These are phyloP conservation scores for Musca vetustissima DNA, from an alignment of 1,140 invertebrate species.

Conservation along the genomic window DNA sequence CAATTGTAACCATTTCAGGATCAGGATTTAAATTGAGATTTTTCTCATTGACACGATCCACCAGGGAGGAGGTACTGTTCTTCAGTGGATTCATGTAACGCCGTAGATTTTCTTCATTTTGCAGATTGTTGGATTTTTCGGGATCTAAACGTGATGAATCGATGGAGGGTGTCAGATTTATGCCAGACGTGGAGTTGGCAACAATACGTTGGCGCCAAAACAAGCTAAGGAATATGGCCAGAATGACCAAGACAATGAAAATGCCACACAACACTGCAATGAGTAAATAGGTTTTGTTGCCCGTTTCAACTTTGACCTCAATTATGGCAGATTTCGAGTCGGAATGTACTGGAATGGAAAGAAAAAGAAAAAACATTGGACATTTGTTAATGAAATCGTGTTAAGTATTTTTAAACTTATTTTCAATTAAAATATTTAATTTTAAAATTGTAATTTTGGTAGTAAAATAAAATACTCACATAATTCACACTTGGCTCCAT, in stretches of 20 bases:
- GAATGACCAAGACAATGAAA: slow-evolving; percentile 53
- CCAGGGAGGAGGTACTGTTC: slow-evolving; percentile 52
- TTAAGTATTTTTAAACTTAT: too few species aligned
- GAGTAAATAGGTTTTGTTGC: slow-evolving; percentile 52
- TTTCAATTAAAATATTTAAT: too few species aligned
- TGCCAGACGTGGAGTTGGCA: slow-evolving; percentile 58
- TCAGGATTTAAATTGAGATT: slow-evolving; percentile 60
- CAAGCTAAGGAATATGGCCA: slow-evolving; percentile 54
- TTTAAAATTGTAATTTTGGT: too few species aligned
- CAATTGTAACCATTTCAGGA: slow-evolving; percentile 55
- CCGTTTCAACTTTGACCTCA: slow-evolving; percentile 69
- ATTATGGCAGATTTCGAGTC: slow-evolving; percentile 60
- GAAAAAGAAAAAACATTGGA: neutral
- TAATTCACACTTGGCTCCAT: slow-evolving; percentile 70
- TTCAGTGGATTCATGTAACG: slow-evolving; percentile 62
- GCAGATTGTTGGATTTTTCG: slow-evolving; percentile 84
- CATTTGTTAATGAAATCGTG: too few species aligned
- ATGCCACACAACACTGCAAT: slow-evolving; percentile 58
- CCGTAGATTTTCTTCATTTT: slow-evolving; percentile 85
- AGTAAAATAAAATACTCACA: slow-evolving; percentile 41
- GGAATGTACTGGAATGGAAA: slow-evolving; percentile 40
- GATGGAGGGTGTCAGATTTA: slow-evolving; percentile 60
- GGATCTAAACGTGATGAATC: slow-evolving; percentile 70
- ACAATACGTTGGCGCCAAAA: slow-evolving; percentile 60
- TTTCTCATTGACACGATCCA: slow-evolving; percentile 47